Evolutionary conservation across 1,140 invertebrate genomes (phyloP), one percentile per base, ranked within the genome.

Genomic region (Drosophila elegans): DNA sequence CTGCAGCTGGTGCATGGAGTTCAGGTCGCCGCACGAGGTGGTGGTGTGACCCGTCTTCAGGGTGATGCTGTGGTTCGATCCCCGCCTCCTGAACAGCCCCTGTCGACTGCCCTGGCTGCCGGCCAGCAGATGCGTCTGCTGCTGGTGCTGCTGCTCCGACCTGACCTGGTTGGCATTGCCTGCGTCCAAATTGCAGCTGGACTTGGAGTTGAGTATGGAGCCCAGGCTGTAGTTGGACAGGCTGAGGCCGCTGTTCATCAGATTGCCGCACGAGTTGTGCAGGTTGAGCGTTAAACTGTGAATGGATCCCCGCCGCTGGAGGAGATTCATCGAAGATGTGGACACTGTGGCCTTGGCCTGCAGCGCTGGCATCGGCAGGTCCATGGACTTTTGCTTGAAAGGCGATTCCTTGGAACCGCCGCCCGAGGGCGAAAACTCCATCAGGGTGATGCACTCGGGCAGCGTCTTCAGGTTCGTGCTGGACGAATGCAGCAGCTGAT

Each of bases 1-100:
- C 9, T 69, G 66, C 45, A 49, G 45, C 38, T 59, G 55, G 1
- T 68, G 64, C 36, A 94, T 94, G n/a, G 94, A 80, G 69, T 94
- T 94, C 0, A 94, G 75, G 54, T 93, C 93, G 0, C 91, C 92
- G 56, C 91, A 92, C 10, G 91, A 92, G 10, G 78, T 78, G 10
- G 91, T 89, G 2, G 83, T 91, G 53, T 89, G 82, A 13, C 54
- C 82, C 4, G 64, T 34, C 44, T 89, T 89, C 5, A 94, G 68
- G 2, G 97, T 98, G 9, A 98, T 93, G 85, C 97, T 97, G n/a
- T 97, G 97, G 91, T 97, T 98, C 0, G 97, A 98, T 3, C 97
- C 97, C 9, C 97, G 94, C 25, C 97, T 94, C 89, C 97, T 95
- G 7, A 97, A 90, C 7, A 97, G 86, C 63, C 95, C 95, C 85